Evolutionary conservation across 2,888 invertebrate genomes (phyloP), one percentile per base, ranked within the genome.

Genomic region (Idaea straminata): DNA sequence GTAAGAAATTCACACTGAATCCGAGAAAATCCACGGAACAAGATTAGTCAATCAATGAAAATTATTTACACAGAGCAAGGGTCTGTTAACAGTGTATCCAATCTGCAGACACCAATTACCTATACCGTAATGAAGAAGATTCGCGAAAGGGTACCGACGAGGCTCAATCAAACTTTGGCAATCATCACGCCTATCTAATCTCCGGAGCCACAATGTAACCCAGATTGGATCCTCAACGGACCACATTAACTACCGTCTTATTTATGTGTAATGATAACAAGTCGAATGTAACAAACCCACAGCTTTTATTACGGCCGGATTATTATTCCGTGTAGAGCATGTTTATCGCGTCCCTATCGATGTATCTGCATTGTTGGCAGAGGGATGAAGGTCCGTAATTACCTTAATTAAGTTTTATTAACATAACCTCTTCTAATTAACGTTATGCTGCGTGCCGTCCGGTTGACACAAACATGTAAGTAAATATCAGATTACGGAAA

Each of bases 161-260:
- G 78, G 83, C 87, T 90, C 90, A 91, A 90, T 91, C 91, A 91
- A 91, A 91, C 83, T 91, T 91, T 88, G 78, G 84, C 86, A 90
- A 91, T 91, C 89, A 91, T 88, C 87, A 87, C 86, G 86, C 84
- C 86, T 86, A 87, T 87, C 88, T 88, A 87, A 88, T 90, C 89
- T 89, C 87, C 74, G 70, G 85, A 78, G 88, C 81, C 86, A 89
- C 90, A 89, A 88, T 89, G 85, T 87, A 85, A 83, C 86, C 82
- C 77, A 78, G 82, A 87, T 87, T 83, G 85, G 85, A 85, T 85
- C 79, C 85, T 84, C 84, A 64, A 75, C 74, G 85, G 86, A 80
- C 87, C 83, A 77, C 84, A 86, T 86, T 86, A 85, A 84, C 81
- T 82, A 78, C 79, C 77, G 74, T 79, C 81, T 84, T 86, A 87